These are phyloP conservation scores for Uloborus diversus DNA, from an alignment of 1,140 invertebrate genomes.

Conservation along the genomic window DNA sequence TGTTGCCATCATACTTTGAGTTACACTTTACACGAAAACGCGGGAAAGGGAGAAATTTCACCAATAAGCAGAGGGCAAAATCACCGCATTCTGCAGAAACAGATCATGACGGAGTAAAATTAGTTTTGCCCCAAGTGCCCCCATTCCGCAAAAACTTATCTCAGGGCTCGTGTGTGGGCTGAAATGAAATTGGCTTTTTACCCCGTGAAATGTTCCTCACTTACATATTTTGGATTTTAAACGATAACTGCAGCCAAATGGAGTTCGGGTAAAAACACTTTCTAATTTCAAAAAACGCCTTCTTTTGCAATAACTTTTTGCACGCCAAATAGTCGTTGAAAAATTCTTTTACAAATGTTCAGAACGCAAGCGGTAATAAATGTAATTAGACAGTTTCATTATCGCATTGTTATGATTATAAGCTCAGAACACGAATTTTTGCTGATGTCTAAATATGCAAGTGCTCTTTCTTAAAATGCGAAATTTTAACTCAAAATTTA, in stretches of 20 bases:
- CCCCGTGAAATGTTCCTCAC: background rate
- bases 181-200: conserved; percentile 56
- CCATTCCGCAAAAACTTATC: conserved; percentile 25
- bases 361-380: background rate
- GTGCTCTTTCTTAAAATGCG: too few species aligned
- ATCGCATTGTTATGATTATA: background rate
- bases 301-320: background rate
- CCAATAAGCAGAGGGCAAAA: conserved; percentile 37
- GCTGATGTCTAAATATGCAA: too few species aligned
- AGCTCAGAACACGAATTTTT: background rate
- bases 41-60: conserved; percentile 28
- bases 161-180: conserved; percentile 29
- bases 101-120: conserved; percentile 52
- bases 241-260: conserved; percentile 39
- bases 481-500: too few species aligned
- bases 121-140: conserved; percentile 22
- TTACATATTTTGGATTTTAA: conserved; percentile 36
- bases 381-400: conserved; percentile 14
- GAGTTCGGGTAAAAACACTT: conserved; percentile 28
- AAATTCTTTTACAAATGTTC: background rate
- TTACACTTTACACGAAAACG: conserved; percentile 51
- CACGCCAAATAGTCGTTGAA: conserved; percentile 33
- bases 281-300: conserved; percentile 40
- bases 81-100: conserved; percentile 47
- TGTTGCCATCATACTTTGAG: conserved; percentile 54